A percentile compares a stretch with the other conserved stretches of the same genome.
These are phyloP conservation scores for Solenopsis invicta DNA, from an alignment of 1,140 invertebrate species.

Conservation along the genomic window DNA sequence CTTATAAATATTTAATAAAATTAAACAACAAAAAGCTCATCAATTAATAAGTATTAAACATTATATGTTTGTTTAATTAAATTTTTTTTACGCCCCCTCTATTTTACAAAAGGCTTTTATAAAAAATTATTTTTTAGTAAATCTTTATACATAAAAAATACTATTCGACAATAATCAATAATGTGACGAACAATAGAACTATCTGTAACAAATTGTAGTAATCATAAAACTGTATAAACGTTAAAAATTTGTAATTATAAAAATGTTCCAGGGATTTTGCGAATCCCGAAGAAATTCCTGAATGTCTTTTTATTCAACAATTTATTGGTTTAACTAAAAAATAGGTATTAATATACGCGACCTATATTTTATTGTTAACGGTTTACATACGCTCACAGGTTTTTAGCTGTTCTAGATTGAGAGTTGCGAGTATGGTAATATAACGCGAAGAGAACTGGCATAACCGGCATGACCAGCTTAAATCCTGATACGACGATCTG, in stretches of 20 bases:
- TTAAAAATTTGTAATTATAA: conserved; percentile 9
- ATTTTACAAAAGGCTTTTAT: not conserved
- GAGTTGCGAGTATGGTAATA: not conserved
- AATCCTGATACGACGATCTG: conserved; percentile 11
- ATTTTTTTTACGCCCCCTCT: not conserved
- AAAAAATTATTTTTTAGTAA: not conserved
- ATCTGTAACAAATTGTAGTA: not conserved
- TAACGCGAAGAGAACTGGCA: not conserved
- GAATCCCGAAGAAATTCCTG: not conserved
- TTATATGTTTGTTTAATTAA: conserved; percentile 17
- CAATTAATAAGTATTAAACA: not conserved
- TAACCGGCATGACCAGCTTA: conserved; percentile 17
- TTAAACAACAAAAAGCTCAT: not conserved
- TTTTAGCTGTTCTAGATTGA: conserved; percentile 30
- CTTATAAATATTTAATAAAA: not conserved
- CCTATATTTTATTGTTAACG: conserved; percentile 55
- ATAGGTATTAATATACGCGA: not conserved
- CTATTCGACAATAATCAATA: not conserved
- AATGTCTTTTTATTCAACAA: not conserved
- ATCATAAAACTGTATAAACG: not conserved
- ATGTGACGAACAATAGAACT: not conserved
- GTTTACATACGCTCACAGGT: conserved; percentile 16
- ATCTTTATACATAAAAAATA: not conserved
- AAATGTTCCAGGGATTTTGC: not conserved
- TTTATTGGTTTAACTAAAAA: conserved; percentile 10